Percentiles rank a stretch among this genome's conserved stretches.
Conservation (phyloP, 2,113 vertebrate species). For the Cervus canadensis region DNA sequence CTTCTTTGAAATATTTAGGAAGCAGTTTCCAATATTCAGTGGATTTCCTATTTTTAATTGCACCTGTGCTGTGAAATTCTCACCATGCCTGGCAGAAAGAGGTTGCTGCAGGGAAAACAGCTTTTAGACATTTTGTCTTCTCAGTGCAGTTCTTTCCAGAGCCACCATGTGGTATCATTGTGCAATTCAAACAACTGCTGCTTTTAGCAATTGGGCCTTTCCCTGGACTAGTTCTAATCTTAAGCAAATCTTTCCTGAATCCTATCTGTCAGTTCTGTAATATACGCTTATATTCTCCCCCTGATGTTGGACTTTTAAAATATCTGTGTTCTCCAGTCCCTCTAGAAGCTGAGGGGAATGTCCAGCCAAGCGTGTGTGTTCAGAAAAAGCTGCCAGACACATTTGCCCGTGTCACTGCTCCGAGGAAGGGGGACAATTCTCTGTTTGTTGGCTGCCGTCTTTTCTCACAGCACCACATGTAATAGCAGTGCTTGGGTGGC, state of each 20-base stretch:
- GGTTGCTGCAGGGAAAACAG: no score
- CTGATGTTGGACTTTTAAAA: not conserved
- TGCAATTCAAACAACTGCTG: not conserved
- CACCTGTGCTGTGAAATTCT: not conserved
- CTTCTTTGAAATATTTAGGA: not conserved
- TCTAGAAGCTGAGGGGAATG: not conserved
- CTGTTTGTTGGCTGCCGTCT: not conserved
- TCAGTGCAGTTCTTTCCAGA: not conserved
- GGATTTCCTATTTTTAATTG: not conserved
- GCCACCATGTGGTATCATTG: conserved; percentile 56
- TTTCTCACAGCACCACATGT: not conserved
- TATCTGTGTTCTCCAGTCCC: not conserved
- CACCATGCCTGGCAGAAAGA: not conserved
- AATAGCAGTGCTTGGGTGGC: not conserved
- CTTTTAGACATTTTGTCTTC: not conserved
- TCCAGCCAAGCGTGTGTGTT: not conserved
- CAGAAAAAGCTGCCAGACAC: not conserved
- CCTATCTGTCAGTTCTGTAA: not conserved
- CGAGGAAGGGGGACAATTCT: not conserved
- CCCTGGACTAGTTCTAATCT: not conserved
- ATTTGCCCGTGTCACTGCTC: not conserved
- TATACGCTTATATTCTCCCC: not conserved
- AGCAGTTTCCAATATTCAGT: not conserved
- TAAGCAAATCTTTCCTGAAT: not conserved
- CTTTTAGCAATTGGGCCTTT: not conserved